These are phyloP conservation scores for Lycaon pictus DNA, from an alignment of 2,113 vertebrate genomes.

Conservation along the genomic window DNA sequence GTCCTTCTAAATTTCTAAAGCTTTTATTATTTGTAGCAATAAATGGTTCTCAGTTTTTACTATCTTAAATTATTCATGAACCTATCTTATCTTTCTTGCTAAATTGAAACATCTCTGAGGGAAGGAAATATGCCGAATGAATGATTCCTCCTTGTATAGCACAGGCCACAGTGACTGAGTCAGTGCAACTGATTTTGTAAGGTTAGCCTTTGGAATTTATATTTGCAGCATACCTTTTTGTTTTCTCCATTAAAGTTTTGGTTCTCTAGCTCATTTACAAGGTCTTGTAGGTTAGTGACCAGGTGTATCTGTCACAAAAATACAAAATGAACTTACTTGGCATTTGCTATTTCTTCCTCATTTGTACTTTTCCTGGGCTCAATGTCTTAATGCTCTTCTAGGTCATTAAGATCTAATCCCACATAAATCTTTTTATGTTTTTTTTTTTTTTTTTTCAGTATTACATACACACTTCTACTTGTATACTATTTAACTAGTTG, in stretches of 20 bases:
- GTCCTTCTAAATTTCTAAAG: constrained; percentile 49
- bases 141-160: constrained; percentile 6
- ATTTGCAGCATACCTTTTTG: neutral
- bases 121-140: constrained; percentile 64
- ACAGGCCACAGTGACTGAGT: neutral
- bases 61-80: constrained; percentile 77
- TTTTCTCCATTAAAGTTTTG: neutral
- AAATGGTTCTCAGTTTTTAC: constrained; percentile 68
- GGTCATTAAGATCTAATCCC: neutral
- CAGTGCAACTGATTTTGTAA: neutral
- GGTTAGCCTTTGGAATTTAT: neutral
- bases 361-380: neutral
- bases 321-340: neutral
- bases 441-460: neutral
- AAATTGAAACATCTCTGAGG: constrained; percentile 74
- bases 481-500: neutral
- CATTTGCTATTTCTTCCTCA: neutral
- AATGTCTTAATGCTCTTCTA: neutral
- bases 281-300: neutral
- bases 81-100: constrained; percentile 67
- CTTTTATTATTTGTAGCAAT: constrained; percentile 65
- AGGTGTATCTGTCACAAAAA: neutral
- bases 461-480: accelerated
- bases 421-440: neutral
- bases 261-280: neutral